Percentiles rank a stretch among this genome's conserved stretches.
phyloP scores from a whole-genome alignment of 2,113 vertebrate species.

The rabbit (Oryctolagus cuniculus) region DNA sequence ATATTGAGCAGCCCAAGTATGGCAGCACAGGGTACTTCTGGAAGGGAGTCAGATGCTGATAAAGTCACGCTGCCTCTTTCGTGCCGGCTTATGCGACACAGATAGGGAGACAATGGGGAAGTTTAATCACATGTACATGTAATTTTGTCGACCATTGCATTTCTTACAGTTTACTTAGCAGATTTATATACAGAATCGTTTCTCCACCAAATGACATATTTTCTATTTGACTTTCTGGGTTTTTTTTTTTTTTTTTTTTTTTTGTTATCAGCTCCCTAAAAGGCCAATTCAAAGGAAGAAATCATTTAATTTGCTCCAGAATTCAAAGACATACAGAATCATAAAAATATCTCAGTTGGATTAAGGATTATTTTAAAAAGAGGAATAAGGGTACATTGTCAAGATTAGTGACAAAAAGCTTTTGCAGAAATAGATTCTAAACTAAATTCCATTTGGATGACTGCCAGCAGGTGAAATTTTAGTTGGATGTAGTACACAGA shows the following conservation, averaged over 20 bases:
- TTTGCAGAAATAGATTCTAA: slow-evolving; percentile 50
- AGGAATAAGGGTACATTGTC: neutral
- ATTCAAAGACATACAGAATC: slow-evolving; percentile 37
- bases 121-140: neutral
- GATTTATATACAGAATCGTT: neutral
- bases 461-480: neutral
- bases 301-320: neutral
- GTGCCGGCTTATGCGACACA: neutral
- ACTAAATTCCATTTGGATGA: slow-evolving; percentile 19
- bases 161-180: neutral
- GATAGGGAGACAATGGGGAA: neutral
- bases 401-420: slow-evolving; percentile 46
- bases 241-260: neutral
- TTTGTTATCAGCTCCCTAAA: neutral
- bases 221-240: neutral
- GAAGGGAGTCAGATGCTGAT: neutral
- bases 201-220: neutral
- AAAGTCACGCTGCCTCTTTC: neutral
- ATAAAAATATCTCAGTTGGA: slow-evolving; percentile 37
- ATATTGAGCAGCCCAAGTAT: neutral
- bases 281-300: slow-evolving; percentile 31
- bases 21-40: neutral
- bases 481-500: neutral
- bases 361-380: slow-evolving; percentile 20
- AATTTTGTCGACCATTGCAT: neutral